A percentile compares a stretch with the other conserved stretches of the same genome.
Conservation (phyloP, 2,113 vertebrate genomes). For the Accipiter cooperii region DNA sequence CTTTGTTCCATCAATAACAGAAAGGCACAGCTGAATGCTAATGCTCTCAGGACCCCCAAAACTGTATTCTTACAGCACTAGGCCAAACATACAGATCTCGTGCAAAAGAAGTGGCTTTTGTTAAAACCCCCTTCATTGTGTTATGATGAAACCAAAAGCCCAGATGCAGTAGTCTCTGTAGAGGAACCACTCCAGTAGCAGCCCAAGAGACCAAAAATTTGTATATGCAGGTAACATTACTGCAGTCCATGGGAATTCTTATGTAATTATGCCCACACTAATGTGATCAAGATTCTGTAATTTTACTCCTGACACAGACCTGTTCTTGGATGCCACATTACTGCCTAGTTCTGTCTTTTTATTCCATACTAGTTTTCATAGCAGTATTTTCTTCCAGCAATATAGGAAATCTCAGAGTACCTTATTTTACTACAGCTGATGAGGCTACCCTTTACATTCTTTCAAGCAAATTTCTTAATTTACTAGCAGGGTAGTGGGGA, state of each 20-base stretch:
- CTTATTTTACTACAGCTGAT: background rate
- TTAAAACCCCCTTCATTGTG: background rate
- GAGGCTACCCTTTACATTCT: background rate
- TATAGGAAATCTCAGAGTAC: background rate
- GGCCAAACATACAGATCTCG: background rate
- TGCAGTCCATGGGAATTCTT: background rate
- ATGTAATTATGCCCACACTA: background rate
- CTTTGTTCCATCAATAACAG: background rate
- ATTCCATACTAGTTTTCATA: background rate
- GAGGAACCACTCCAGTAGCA: background rate
- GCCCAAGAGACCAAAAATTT: background rate
- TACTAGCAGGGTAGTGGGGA: background rate
- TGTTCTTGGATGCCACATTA: background rate
- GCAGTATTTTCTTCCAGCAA: background rate
- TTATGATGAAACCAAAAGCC: background rate
- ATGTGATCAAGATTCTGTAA: background rate
- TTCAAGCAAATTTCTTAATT: background rate
- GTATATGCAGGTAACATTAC: background rate
- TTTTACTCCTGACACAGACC: background rate
- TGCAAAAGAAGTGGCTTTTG: background rate
- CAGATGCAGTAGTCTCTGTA: background rate
- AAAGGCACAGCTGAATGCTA: background rate
- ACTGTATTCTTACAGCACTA: background rate
- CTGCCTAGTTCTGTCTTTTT: background rate
- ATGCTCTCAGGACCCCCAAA: background rate